A percentile compares a stretch with the other conserved stretches of the same genome.
Conservation (phyloP, 2,113 vertebrate species). For the Poecile atricapillus region DNA sequence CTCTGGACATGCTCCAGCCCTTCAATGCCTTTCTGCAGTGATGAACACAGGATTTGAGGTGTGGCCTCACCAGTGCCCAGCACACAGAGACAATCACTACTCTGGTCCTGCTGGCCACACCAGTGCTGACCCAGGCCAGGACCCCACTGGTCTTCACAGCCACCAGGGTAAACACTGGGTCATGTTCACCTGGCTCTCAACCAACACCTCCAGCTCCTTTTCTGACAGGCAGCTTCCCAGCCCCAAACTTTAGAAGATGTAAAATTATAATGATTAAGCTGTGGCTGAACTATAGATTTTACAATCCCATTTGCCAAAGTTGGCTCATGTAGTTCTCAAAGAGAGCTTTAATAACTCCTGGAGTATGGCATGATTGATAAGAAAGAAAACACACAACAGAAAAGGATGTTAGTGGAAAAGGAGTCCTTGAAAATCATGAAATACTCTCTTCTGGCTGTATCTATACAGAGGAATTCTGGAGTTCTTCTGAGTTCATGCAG, state of each 20-base stretch:
- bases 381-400: background rate
- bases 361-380: background rate
- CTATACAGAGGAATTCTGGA: background rate
- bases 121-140: background rate
- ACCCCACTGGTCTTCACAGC: background rate
- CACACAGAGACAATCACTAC: background rate
- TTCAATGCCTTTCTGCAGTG: background rate
- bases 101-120: background rate
- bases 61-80: background rate
- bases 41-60: background rate
- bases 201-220: background rate
- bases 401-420: background rate
- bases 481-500: background rate
- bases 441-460: background rate
- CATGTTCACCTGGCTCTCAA: background rate
- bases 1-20: background rate
- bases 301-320: background rate
- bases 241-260: background rate
- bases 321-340: background rate
- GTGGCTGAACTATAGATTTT: background rate
- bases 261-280: background rate
- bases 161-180: background rate
- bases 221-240: background rate
- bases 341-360: background rate
- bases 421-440: background rate